Conservation (phyloP, 2,113 vertebrate genomes). For the Nestor notabilis region DNA sequence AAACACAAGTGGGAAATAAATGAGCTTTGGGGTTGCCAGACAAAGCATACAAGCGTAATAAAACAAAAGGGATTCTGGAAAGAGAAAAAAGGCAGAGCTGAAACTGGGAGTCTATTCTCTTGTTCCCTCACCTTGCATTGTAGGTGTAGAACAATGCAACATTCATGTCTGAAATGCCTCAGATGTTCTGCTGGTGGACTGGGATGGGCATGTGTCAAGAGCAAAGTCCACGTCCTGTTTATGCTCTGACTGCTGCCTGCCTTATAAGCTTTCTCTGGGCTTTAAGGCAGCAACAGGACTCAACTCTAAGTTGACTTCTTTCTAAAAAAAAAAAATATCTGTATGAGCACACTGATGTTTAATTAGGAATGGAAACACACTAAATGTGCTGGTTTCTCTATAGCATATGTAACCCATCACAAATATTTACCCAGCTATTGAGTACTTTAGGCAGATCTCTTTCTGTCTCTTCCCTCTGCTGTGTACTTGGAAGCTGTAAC, state of each 20-base stretch:
- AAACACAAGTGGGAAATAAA: background rate
- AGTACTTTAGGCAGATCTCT: background rate
- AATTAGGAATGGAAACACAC: background rate
- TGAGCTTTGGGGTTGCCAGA: background rate
- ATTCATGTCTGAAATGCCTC: constrained; percentile 3
- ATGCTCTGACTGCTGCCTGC: background rate
- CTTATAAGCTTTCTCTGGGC: background rate
- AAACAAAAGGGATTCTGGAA: background rate
- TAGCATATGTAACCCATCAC: background rate
- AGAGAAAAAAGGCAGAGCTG: background rate
- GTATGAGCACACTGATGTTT: background rate
- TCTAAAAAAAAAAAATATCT: background rate
- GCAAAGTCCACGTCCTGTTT: background rate
- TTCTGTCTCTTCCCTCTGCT: background rate
- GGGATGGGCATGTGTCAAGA: background rate
- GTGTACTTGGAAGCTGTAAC: background rate
- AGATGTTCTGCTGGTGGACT: constrained; percentile 15
- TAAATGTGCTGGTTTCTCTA: background rate
- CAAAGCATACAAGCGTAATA: background rate
- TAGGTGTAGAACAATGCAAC: constrained; percentile 11
- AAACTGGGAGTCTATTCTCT: background rate
- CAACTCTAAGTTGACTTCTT: background rate
- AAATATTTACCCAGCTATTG: background rate
- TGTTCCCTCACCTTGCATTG: background rate
- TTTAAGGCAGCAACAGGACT: background rate